A percentile compares a stretch with the other conserved stretches of the same genome.
Evolutionary conservation across 2,113 vertebrate species (phyloP).

Genomic region (Vireo altiloquus): DNA sequence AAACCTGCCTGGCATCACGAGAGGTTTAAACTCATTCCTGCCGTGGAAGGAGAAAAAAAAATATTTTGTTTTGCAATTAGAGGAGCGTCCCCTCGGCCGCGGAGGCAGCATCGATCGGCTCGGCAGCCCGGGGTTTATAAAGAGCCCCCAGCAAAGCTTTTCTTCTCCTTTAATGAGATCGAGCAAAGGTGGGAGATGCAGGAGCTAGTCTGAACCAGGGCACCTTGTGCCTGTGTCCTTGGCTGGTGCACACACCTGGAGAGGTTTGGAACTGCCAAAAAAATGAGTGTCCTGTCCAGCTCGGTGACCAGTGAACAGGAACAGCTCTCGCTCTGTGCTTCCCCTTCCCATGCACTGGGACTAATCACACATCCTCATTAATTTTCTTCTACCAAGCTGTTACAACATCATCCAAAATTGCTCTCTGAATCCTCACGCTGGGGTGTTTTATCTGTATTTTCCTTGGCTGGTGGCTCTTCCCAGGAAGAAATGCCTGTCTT

Average conservation of each 20-base stretch:
- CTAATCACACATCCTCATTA: background rate
- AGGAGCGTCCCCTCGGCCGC: background rate
- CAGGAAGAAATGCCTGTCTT: background rate
- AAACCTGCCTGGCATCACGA: background rate
- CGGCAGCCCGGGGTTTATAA: background rate
- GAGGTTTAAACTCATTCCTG: background rate
- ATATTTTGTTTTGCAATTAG: background rate
- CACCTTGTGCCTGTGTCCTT: background rate
- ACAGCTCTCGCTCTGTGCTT: background rate
- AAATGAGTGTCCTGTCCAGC: too few species aligned
- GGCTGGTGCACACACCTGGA: background rate
- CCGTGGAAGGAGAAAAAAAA: background rate
- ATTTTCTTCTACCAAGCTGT: background rate
- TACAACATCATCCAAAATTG: background rate
- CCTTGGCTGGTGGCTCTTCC: background rate
- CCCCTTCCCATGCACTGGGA: background rate
- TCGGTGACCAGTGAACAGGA: accelerated
- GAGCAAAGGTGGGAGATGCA: background rate
- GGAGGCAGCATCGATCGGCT: background rate
- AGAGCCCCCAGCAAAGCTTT: background rate
- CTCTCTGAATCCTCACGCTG: background rate
- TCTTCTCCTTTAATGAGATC: background rate
- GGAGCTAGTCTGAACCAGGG: background rate
- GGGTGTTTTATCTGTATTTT: background rate
- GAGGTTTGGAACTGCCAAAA: accelerated